These are phyloP conservation scores for Acanthosoma haemorrhoidale DNA, from an alignment of 2,888 invertebrate species.

Conservation along the genomic window DNA sequence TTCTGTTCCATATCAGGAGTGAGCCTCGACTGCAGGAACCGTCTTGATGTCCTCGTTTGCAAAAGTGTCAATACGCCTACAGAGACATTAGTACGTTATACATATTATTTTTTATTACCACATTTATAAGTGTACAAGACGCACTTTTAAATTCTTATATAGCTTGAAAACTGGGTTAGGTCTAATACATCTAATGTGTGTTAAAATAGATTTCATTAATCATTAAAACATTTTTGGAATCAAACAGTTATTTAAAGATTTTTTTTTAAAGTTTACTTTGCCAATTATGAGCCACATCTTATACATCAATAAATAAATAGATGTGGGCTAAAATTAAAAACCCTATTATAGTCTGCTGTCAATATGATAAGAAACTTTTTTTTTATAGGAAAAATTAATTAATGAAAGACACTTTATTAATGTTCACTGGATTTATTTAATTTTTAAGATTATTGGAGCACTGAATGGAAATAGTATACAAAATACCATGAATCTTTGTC, in stretches of 20 bases:
- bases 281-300: not conserved
- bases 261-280: too few relatives aligned
- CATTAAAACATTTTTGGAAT: not conserved
- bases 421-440: too few relatives aligned
- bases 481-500: too few relatives aligned
- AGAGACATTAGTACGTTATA: not conserved
- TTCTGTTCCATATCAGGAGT: conserved; percentile 93
- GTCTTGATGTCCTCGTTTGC: conserved; percentile 76
- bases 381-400: not conserved
- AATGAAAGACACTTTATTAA: too few relatives aligned
- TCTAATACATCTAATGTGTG: not conserved
- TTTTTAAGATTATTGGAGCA: too few relatives aligned
- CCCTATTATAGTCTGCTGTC: not conserved
- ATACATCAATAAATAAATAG: not conserved
- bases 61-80: conserved; percentile 66
- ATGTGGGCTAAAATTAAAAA: not conserved
- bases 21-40: conserved; percentile 75
- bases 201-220: too few relatives aligned
- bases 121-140: not conserved
- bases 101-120: not conserved
- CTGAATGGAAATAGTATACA: too few relatives aligned
- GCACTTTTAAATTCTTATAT: not conserved
- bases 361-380: not conserved
- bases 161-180: not conserved
- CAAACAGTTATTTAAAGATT: not conserved